Base-by-base conservation (phyloP, 2,888 invertebrate genomes). In the Diogma glabrata region DNA sequence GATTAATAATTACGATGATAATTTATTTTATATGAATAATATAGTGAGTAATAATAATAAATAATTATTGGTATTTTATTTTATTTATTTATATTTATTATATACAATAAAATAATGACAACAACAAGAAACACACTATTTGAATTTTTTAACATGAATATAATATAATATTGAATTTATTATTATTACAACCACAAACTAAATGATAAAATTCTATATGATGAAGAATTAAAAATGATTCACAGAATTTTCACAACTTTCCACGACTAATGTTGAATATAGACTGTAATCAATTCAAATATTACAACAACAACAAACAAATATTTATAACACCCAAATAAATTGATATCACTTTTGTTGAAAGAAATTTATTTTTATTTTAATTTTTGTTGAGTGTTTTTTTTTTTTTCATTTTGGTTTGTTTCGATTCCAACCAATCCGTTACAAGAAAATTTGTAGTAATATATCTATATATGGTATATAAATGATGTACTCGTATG, bases 241-340 rank as follows among this genome's bases (percentile, higher is more conserved):
- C n/a, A n/a, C n/a, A n/a, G n/a, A n/a, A n/a, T n/a, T n/a, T n/a
- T 43, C 23, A 24, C 23, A 46, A 46, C 46, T 46, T 46, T 46
- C 24, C 46, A 46, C 46, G 46, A 24, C 46, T 46, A 24, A 46
- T 46, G 46, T 46, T 46, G 23, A 46, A 46, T 24, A 12, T 24
- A 46, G 24, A 46, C 46, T 46, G 46, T 43, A 43, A 43, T 43
- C 43, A 43, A 22, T 43, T 43, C 43, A 43, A 20, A 22, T 22
- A 43, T 23, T n/a, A n/a, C n/a, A n/a, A n/a, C n/a, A n/a, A n/a
- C n/a, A 19, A 36, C 8, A 38, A 6, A n/a, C n/a, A n/a, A 14
- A 36, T 20, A 40, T 20, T 20, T 22, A 43, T 14, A 43, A 23
- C 43, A 22, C 22, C 23, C 43, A 23, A 22, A 43, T 22, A 43